Conservation (phyloP, 2,797 vertebrate species). For the Microcaecilia unicolor region DNA sequence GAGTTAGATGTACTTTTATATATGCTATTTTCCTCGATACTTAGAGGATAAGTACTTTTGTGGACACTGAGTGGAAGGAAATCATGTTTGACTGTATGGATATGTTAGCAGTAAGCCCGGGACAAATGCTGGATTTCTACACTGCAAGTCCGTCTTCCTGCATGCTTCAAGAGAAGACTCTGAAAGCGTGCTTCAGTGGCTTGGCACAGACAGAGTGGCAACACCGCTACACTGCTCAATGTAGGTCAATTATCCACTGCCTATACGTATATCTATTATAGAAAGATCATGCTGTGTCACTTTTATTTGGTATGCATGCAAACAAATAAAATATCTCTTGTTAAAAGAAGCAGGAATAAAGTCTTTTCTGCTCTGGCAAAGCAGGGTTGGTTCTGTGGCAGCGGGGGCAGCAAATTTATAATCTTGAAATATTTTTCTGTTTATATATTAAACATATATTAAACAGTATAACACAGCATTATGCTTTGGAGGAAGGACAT, state of each 20-base stretch:
- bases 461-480: no score
- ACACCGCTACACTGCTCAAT: conserved; percentile 83
- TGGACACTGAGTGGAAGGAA: conserved; percentile 57
- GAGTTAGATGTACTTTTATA: conserved; percentile 84
- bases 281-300: no score
- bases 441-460: no score
- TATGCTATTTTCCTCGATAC: conserved; percentile 65
- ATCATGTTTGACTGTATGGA: conserved; percentile 94
- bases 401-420: no score
- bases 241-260: conserved; percentile 64
- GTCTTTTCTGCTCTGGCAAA: no score
- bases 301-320: conserved; percentile 42
- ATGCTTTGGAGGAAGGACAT: no score
- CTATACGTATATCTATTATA: background rate
- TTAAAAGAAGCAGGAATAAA: no score
- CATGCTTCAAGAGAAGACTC: conserved; percentile 86
- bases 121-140: conserved; percentile 81
- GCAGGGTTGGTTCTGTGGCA: no score
- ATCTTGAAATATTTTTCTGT: no score
- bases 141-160: conserved; percentile 84
- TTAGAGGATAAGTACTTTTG: conserved; percentile 62
- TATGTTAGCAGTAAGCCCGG: conserved; percentile 77
- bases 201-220: conserved; percentile 84
- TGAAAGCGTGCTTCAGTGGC: conserved; percentile 82
- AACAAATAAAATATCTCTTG: conserved; percentile 25